These are phyloP conservation scores for Trichopoda pennipes DNA, from an alignment of 2,888 invertebrate genomes.

Conservation along the genomic window DNA sequence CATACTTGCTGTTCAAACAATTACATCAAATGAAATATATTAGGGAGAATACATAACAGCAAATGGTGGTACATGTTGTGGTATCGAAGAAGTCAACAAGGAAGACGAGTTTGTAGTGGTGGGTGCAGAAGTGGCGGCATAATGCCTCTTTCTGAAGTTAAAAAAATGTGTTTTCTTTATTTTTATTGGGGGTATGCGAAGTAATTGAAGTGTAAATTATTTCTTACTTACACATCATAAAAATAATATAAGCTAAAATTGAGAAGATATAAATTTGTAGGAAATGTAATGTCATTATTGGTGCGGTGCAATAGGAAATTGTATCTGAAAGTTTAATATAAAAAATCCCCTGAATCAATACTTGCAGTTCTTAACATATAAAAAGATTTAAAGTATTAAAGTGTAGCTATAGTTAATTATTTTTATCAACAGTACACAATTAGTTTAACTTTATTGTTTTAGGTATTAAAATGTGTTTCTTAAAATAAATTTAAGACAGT, in stretches of 20 bases:
- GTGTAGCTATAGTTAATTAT: too few relatives aligned
- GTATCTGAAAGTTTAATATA: too few relatives aligned
- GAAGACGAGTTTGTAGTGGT: background rate
- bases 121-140: background rate
- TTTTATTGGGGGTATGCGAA: background rate
- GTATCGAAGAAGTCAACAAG: background rate
- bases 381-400: too few relatives aligned
- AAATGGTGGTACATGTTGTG: background rate
- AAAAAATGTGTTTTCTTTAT: conserved; percentile 19
- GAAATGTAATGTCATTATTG: background rate
- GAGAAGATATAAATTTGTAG: conserved; percentile 19
- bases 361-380: too few relatives aligned
- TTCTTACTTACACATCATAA: conserved; percentile 49
- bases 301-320: background rate
- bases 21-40: background rate
- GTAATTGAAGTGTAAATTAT: conserved; percentile 44
- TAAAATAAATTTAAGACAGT: too few relatives aligned
- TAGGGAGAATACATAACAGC: background rate
- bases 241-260: conserved; percentile 33
- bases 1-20: conserved; percentile 25
- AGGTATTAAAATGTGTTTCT: too few relatives aligned
- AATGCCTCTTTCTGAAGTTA: conserved; percentile 18
- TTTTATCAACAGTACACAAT: too few relatives aligned
- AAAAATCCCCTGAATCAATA: too few relatives aligned
- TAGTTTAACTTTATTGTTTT: too few relatives aligned